phyloP scores from a whole-genome alignment of 2,113 vertebrate genomes.

The Puntigrus tetrazona region DNA sequence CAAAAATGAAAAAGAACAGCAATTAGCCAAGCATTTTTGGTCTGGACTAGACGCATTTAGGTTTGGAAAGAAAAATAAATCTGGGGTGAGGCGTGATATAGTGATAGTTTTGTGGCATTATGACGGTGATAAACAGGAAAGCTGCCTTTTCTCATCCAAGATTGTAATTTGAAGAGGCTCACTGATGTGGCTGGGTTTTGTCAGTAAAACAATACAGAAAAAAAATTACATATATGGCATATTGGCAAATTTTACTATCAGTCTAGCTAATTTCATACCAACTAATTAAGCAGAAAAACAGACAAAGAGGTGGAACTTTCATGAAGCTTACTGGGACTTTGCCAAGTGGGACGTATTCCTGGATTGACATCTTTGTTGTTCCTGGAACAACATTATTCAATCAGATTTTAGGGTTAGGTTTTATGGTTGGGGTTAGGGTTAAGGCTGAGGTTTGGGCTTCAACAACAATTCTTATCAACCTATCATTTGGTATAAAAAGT shows the following conservation, averaged over 20 bases:
- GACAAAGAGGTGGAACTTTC: not conserved
- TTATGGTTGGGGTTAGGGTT: conserved; percentile 18
- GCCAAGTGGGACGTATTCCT: not conserved
- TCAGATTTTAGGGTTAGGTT: conserved; percentile 10
- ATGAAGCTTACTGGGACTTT: not conserved
- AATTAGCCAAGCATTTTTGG: conserved; percentile 66
- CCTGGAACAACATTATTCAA: conserved; percentile 10
- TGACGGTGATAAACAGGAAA: conserved; percentile 56
- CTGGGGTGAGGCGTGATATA: conserved; percentile 64
- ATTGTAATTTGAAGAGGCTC: conserved; percentile 54
- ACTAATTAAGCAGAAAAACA: not conserved
- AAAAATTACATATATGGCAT: not conserved
- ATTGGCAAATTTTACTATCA: not conserved
- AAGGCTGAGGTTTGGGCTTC: conserved; percentile 24
- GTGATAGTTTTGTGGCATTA: conserved; percentile 51
- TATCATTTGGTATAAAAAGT: not conserved
- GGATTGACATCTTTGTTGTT: conserved; percentile 16
- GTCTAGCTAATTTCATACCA: not conserved
- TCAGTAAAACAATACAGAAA: conserved; percentile 34
- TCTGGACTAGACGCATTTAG: conserved; percentile 69
- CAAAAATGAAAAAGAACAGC: conserved; percentile 53
- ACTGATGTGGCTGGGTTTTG: conserved; percentile 63
- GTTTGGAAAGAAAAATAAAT: conserved; percentile 70
- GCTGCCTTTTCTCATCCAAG: conserved; percentile 61
- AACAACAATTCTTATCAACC: conserved; percentile 24